Percentiles rank a stretch among this genome's conserved stretches.
phyloP scores from a whole-genome alignment of 2,797 vertebrate genomes.

The Brachyrhaphis roseni region DNA sequence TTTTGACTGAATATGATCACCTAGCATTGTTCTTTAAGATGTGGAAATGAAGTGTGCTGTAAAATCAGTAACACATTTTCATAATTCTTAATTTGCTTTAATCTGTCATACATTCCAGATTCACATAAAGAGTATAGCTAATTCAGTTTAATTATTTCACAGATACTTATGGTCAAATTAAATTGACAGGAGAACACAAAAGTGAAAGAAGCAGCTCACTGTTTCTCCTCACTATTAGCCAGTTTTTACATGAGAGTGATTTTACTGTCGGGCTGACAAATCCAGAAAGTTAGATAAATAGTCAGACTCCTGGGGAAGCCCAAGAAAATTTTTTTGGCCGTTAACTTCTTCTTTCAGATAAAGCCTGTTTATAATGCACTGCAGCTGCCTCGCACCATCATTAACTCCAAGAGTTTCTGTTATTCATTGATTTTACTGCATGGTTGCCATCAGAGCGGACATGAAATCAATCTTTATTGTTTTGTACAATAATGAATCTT shows the following conservation, averaged over 20 bases:
- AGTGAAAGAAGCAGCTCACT: background rate
- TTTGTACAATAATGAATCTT: slow-evolving; percentile 13
- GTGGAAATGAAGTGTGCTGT: background rate
- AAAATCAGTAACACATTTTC: background rate
- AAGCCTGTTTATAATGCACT: background rate
- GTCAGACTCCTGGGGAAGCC: slow-evolving; percentile 3
- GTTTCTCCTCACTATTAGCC: background rate
- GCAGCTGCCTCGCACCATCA: slow-evolving; percentile 11
- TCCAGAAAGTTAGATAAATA: slow-evolving; percentile 15
- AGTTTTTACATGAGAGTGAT: background rate
- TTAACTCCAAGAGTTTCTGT: slow-evolving; percentile 7
- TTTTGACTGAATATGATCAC: background rate
- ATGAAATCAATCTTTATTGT: slow-evolving; percentile 29
- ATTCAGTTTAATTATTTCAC: background rate
- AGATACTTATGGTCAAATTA: background rate
- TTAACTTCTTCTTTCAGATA: background rate
- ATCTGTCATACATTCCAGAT: background rate
- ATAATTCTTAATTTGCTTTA: background rate
- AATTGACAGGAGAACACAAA: background rate
- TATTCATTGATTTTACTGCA: slow-evolving; percentile 11
- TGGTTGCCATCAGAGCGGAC: slow-evolving; percentile 1
- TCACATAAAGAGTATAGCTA: background rate
- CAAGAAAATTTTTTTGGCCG: background rate
- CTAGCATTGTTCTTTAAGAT: background rate
- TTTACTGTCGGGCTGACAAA: slow-evolving; percentile 16